Percentiles rank a stretch among this genome's conserved stretches.
phyloP scores from a whole-genome alignment of 2,113 vertebrate species.

The Ursus arctos region DNA sequence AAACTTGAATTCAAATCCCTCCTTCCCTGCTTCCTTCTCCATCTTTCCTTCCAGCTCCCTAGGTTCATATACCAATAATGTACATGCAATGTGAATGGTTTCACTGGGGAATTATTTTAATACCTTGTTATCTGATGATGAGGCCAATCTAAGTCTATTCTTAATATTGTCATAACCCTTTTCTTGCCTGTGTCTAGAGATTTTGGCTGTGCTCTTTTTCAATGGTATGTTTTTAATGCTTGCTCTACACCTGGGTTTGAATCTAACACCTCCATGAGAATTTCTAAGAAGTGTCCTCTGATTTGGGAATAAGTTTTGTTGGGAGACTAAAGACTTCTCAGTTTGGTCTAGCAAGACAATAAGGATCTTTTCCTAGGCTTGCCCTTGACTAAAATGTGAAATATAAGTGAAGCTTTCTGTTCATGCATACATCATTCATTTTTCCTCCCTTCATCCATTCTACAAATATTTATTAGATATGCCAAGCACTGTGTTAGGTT shows the following conservation, averaged over 20 bases:
- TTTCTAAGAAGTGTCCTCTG: background rate
- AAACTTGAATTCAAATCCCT: background rate
- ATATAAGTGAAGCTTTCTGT: background rate
- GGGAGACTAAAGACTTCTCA: background rate
- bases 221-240: background rate
- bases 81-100: background rate
- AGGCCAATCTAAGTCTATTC: background rate
- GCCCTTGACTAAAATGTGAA: background rate
- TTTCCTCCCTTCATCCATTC: background rate
- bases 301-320: background rate
- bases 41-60: background rate
- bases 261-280: background rate
- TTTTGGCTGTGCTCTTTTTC: background rate
- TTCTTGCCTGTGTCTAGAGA: background rate
- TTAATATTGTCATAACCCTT: background rate
- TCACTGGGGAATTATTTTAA: background rate
- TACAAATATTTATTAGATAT: background rate
- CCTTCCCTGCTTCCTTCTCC: background rate
- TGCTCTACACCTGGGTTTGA: background rate
- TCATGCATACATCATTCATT: background rate
- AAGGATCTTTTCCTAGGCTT: background rate
- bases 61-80: background rate
- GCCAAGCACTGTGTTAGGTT: background rate
- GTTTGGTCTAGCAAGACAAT: background rate
- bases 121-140: background rate